A percentile compares a stretch with the other conserved stretches of the same genome.
Conservation (phyloP, 2,888 invertebrate genomes). For the Colostygia pectinataria region DNA sequence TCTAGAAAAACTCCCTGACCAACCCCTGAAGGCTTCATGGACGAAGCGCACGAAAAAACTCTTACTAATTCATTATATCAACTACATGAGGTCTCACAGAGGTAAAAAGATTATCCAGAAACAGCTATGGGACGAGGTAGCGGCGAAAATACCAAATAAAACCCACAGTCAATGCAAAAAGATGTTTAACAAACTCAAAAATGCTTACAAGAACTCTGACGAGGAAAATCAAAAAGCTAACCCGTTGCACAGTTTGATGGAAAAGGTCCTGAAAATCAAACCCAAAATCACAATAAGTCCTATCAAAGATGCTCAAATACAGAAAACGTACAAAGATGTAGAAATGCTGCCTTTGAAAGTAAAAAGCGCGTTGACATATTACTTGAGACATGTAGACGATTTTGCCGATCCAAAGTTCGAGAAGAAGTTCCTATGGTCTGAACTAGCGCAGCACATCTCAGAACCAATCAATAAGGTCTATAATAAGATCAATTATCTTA, state of each 20-base stretch:
- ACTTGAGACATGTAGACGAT: slow-evolving; percentile 65
- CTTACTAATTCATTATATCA: slow-evolving; percentile 58
- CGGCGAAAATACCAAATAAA: slow-evolving; percentile 53
- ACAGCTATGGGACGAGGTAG: slow-evolving; percentile 67
- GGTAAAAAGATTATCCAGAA: slow-evolving; percentile 53
- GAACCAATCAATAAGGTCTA: slow-evolving; percentile 61
- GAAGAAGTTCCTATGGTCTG: slow-evolving; percentile 67
- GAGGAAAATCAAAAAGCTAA: slow-evolving; percentile 36
- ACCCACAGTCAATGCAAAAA: slow-evolving; percentile 55
- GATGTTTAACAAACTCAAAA: slow-evolving; percentile 61
- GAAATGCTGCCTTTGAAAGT: slow-evolving; percentile 55
- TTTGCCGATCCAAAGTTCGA: slow-evolving; percentile 67
- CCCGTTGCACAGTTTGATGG: slow-evolving; percentile 49
- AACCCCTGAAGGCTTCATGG: slow-evolving; percentile 47
- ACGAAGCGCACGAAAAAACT: slow-evolving; percentile 57
- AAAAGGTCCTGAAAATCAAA: slow-evolving; percentile 57
- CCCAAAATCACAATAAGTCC: slow-evolving; percentile 50
- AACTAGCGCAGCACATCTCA: slow-evolving; percentile 54
- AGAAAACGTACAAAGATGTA: slow-evolving; percentile 55
- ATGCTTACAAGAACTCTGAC: slow-evolving; percentile 43
- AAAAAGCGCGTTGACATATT: slow-evolving; percentile 57
- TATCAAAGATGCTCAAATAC: slow-evolving; percentile 40
- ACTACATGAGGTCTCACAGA: slow-evolving; percentile 57
- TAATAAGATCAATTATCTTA: slow-evolving; percentile 68
- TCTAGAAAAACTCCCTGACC: slow-evolving; percentile 19